Percentiles rank a stretch among this genome's conserved stretches.
phyloP scores from a whole-genome alignment of 2,113 vertebrate species.

The Cisticola juncidis region DNA sequence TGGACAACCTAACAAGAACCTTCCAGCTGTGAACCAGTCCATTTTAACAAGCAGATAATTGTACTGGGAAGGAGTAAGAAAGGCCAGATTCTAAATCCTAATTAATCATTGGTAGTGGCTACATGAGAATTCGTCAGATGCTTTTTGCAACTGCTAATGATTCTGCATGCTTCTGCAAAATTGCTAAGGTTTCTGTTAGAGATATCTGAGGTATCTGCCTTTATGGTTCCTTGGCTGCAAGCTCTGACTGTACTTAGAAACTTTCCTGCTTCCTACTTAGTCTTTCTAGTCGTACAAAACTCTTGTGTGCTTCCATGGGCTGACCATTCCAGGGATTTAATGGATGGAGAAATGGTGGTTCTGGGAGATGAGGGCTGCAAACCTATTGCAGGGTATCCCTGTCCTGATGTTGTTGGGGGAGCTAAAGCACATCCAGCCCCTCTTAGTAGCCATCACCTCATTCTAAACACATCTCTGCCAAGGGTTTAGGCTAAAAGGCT shows the following conservation, averaged over 20 bases:
- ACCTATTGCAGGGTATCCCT: neutral
- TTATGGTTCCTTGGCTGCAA: neutral
- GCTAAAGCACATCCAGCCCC: neutral
- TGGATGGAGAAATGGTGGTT: neutral
- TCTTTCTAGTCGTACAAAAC: neutral
- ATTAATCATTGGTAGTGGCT: neutral
- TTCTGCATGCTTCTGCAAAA: neutral
- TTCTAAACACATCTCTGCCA: neutral
- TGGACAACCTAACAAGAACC: neutral
- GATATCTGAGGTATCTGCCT: neutral
- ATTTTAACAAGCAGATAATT: neutral
- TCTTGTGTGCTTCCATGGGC: neutral
- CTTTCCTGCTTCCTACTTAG: neutral
- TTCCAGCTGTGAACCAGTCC: neutral
- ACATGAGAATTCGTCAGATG: neutral
- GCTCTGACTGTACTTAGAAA: neutral
- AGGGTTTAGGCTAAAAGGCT: neutral
- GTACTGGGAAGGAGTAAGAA: neutral
- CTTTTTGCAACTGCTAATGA: neutral
- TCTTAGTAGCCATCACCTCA: neutral
- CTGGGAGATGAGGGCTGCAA: neutral
- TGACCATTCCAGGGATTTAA: neutral
- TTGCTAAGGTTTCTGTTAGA: neutral
- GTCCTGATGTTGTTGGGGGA: neutral
- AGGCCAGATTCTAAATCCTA: neutral